Percentiles rank a stretch among this genome's conserved stretches.
These are phyloP conservation scores for Bettongia penicillata DNA, from an alignment of 2,113 vertebrate genomes.

Conservation along the genomic window DNA sequence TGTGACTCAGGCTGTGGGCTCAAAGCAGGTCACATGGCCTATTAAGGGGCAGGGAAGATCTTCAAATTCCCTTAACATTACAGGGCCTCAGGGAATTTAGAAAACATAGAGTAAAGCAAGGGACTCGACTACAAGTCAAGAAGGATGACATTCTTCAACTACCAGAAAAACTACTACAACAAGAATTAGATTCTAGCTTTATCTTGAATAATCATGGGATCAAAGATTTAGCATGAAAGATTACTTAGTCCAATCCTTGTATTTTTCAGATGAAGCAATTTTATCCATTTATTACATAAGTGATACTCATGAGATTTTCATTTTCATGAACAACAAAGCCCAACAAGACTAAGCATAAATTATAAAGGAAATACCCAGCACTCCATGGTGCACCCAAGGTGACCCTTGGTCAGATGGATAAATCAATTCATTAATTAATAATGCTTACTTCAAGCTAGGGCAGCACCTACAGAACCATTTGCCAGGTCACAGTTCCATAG, in stretches of 20 bases:
- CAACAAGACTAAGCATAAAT: slow-evolving; percentile 5
- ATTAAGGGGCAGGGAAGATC: no score
- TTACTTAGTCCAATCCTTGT: background rate
- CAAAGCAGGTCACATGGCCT: no score
- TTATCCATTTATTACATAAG: background rate
- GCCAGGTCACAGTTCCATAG: background rate
- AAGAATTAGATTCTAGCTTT: background rate
- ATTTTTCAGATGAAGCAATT: background rate
- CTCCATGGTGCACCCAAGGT: background rate
- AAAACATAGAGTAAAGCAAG: background rate
- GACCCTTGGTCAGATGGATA: background rate
- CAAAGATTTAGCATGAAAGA: background rate
- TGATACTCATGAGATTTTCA: background rate
- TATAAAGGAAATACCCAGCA: background rate
- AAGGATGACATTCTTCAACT: background rate
- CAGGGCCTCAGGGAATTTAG: background rate
- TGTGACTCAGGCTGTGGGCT: no score
- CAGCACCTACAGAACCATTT: background rate
- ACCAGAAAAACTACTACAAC: background rate
- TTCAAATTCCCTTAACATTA: no score
- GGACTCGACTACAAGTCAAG: background rate
- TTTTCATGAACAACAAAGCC: background rate
- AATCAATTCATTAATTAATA: background rate
- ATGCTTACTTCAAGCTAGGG: no score
- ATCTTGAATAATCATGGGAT: background rate